Base-by-base conservation (phyloP, 2,113 vertebrate genomes). In the Eleginops maclovinus region DNA sequence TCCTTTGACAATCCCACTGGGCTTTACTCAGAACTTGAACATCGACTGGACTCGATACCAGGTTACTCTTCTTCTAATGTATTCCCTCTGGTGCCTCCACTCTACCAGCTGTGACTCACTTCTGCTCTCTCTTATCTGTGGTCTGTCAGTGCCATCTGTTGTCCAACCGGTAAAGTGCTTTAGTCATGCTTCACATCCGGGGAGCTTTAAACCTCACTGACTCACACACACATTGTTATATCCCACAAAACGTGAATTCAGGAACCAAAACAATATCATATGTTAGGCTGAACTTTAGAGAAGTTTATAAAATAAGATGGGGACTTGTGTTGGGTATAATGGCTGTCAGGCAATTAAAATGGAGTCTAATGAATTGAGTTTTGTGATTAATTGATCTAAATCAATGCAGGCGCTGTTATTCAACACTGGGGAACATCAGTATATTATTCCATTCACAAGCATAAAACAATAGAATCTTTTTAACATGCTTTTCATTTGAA, bases 31-130 rank as follows among this genome's bases (percentile, higher is more conserved):
- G 19, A 94, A 96, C 93, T 88, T 99, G 92, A 96, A 96, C 90
- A 99, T 99, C 80, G 96, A 99, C 91, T 99, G 98, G 98, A 96
- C 94, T 3, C 96, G 96, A 83, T 99, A 99, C 93, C 97, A 99
- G 98, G 98, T 99, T 0, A 58, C 40, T 65, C 31, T 65, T 65
- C n/a, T 40, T 26, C 8, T 14, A 3, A 11, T 21, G 2, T 51
- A 3, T 47, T 10, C 14, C 10, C 4, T 24, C 26, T 53, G 4
- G 14, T 16, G 9, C 10, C 41, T 36, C 31, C 64, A 59, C 28
- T 58, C 41, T 9, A 8, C 15, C 40, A 43, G 47, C 49, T 16
- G 2, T 17, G 9, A 40, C 44, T 46, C 15, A 22, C 10, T 44
- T 4, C 31, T 2, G 0, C 15, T 56, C 16, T 24, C 53, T 56